Conservation (phyloP, 2,113 vertebrate genomes). For the Lepus timidus region DNA sequence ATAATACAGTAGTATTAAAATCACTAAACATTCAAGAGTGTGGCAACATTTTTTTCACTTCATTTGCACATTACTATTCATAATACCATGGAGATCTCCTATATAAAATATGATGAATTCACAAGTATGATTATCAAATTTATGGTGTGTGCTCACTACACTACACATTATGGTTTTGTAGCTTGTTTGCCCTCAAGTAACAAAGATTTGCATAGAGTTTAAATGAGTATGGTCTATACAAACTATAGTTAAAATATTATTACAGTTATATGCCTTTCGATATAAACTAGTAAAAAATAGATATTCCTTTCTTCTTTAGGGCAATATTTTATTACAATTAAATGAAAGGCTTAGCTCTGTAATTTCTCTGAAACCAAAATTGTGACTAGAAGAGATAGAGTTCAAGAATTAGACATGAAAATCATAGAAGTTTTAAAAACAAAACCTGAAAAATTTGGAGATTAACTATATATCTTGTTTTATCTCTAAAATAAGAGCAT, state of each 20-base stretch:
- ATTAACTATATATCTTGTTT: conserved; percentile 55
- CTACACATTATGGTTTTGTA: conserved; percentile 78
- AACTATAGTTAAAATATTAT: conserved; percentile 88
- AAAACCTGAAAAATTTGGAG: conserved; percentile 46
- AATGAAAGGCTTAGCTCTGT: conserved; percentile 86
- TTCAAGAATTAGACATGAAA: conserved; percentile 77
- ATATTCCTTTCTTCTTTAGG: conserved; percentile 85
- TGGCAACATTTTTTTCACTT: conserved; percentile 74
- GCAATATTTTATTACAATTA: conserved; percentile 88
- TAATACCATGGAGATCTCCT: conserved; percentile 69
- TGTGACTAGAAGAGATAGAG: conserved; percentile 76
- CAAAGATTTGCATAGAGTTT: conserved; percentile 85
- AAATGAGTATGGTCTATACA: conserved; percentile 85
- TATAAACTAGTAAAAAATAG: conserved; percentile 84
- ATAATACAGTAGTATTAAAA: conserved; percentile 72
- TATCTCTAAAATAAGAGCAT: conserved; percentile 57
- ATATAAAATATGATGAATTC: conserved; percentile 85
- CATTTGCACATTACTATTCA: conserved; percentile 75
- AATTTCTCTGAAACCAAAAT: conserved; percentile 87
- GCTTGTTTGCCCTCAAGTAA: conserved; percentile 85
- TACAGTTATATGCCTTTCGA: conserved; percentile 85
- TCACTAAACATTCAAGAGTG: conserved; percentile 71
- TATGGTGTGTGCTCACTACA: conserved; percentile 80
- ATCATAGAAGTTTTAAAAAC: conserved; percentile 67
- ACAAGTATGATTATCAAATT: conserved; percentile 85